A percentile compares a stretch with the other conserved stretches of the same genome.
These are phyloP conservation scores for Bombus waltoni DNA, from an alignment of 1,140 invertebrate species.

Conservation along the genomic window DNA sequence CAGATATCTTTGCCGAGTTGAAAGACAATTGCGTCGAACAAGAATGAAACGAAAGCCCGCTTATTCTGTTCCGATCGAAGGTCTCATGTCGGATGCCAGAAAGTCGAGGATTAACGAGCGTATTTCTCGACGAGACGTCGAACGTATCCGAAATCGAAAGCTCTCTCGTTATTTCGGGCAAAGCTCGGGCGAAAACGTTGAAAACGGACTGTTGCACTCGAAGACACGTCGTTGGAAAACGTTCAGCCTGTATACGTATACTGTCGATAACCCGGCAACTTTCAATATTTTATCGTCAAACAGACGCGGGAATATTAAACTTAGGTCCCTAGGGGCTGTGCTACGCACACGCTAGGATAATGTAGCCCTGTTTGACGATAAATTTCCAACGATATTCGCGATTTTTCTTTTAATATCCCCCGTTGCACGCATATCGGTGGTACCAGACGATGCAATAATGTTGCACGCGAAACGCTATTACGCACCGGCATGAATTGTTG, in stretches of 20 bases:
- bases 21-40: not conserved
- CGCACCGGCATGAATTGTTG: not conserved
- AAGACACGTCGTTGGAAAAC: not conserved
- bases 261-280: not conserved
- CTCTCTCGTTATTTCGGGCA: not conserved
- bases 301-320: conserved; percentile 44
- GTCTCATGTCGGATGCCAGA: not conserved
- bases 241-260: not conserved
- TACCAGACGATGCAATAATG: not conserved
- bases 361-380: conserved; percentile 46
- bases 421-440: not conserved
- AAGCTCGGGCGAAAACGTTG: not conserved
- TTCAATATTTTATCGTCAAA: conserved; percentile 59
- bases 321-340: conserved; percentile 11
- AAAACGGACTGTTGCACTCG: not conserved
- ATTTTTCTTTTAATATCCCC: conserved; percentile 28
- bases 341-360: conserved; percentile 30
- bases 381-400: conserved; percentile 49
- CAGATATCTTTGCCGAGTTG: not conserved
- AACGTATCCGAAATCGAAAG: conserved; percentile 42
- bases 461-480: not conserved
- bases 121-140: conserved; percentile 1
- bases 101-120: conserved; percentile 15
- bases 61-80: not conserved
- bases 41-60: not conserved